Base-by-base conservation (phyloP, 2,113 vertebrate species). In the Xiphias gladius region DNA sequence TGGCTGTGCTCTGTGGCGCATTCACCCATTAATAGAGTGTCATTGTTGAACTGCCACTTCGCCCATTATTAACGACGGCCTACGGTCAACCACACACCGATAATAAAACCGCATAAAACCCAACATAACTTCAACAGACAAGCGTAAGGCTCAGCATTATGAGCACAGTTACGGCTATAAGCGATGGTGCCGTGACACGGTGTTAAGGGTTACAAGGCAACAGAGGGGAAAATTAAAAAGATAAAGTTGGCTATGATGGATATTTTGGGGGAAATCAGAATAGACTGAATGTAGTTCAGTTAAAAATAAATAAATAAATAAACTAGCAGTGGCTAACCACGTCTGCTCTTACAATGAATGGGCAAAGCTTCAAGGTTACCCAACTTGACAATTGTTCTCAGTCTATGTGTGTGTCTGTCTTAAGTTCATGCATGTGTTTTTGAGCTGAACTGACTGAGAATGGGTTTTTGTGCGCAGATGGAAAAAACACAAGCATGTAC, bases 41-140 rank as follows among this genome's bases (percentile, higher is more conserved):
- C 93, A 91, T 89, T 93, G 94, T 94, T 94, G 90, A 94, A 94
- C 89, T 89, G 88, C 89, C 65, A 89, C 90, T 86, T 89, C 85
- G 37, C 77, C 88, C 86, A 76, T 95, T 94, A 95, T 95, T 95
- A 95, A 95, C 86, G 88, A 85, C 59, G 73, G 87, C 78, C 93
- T 79, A 90, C 80, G 83, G 93, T 95, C 91, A 95, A 89, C 92
- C 85, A 83, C 87, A 88, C 90, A 89, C 90, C 50, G 75, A 86
- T 91, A 93, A 95, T 94, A 94, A 95, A 94, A 94, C 86, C 43
- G 67, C 86, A 92, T 93, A 90, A 94, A 93, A 92, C 73, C 84
- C 79, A 73, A 91, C 90, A 93, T 92, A 94, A 95, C 91, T 93
- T 93, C 85, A 77, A 76, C 75, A 77, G 93, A 93, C 92, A 89